These are phyloP conservation scores for Acromyrmex charruanus DNA, from an alignment of 1,140 invertebrate genomes.

Conservation along the genomic window DNA sequence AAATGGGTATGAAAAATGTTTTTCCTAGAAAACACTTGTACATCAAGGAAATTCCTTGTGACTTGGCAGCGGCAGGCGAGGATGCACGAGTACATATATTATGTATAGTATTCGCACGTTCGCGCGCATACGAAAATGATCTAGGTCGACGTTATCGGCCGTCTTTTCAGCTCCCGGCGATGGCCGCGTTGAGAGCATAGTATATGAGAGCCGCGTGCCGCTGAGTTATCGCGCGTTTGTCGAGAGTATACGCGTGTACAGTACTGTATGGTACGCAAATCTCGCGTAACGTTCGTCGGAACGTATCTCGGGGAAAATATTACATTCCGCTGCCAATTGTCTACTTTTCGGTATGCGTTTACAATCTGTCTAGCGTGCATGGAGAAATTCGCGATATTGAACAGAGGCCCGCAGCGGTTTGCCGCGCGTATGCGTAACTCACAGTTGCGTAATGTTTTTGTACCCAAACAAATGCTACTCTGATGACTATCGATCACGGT, in stretches of 20 bases:
- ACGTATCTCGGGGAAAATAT: constrained; percentile 59
- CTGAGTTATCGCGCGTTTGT: constrained; percentile 45
- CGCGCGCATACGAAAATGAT: constrained; percentile 56
- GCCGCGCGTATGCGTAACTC: constrained; percentile 27
- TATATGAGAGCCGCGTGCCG: constrained; percentile 3
- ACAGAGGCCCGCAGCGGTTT: constrained; percentile 41
- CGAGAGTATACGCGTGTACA: constrained; percentile 17
- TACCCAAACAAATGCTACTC: constrained; percentile 15
- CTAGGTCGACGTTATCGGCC: constrained; percentile 59
- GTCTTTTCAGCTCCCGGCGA: constrained; percentile 53
- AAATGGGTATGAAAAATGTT: constrained; percentile 63
- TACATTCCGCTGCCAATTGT: constrained; percentile 58
- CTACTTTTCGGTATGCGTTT: constrained; percentile 61
- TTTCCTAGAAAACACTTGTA: constrained; percentile 51
- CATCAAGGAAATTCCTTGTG: constrained; percentile 53
- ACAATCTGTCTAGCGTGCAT: constrained; percentile 23
- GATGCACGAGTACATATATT: constrained; percentile 14
- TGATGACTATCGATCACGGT: constrained; percentile 26
- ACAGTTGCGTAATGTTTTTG: constrained; percentile 39
- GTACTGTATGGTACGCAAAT: constrained; percentile 11
- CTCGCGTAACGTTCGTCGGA: constrained; percentile 40
- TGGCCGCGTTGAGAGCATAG: constrained; percentile 49
- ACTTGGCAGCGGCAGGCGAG: background rate
- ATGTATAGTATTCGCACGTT: constrained; percentile 53
- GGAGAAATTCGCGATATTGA: constrained; percentile 54